Base-by-base conservation (phyloP, 2,113 vertebrate genomes). In the Mesoclemmys tuberculata region DNA sequence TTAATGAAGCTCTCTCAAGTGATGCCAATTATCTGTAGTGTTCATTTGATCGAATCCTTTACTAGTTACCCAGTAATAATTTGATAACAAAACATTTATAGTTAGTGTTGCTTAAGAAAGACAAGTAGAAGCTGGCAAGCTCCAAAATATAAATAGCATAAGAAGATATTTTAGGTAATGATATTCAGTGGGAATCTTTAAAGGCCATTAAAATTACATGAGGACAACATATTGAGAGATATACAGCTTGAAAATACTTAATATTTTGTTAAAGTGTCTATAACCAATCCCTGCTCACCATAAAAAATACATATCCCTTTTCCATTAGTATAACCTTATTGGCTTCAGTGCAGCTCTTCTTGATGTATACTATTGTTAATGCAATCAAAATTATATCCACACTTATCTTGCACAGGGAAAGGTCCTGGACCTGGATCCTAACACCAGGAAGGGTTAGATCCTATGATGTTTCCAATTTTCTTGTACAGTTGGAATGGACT, bases 371-470 rank as follows among this genome's bases (percentile, higher is more conserved):
- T 26, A 75, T 38, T 46, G 2, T 5, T 71, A 93, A 52, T 8
- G 22, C 2, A 2, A 52, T 89, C 56, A 91, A 51, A 82, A 82
- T 75, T 61, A 89, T 9, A 24, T 3, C 24, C 38, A 5, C 68
- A 56, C 29, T 89, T 71, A 90, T 38, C 41, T 85, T 88, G 84
- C 74, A 85, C 2, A 19, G 6, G 12, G 2, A 93, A 87, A 58
- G 0, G 1, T 78, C 77, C 61, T 52, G 10, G 7, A 82, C 64
- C 0, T 2, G 81, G 71, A 24, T 77, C 5, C 5, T 41, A 41
- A 26, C 19, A 27, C 6, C 18, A 93, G 2, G 8, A 49, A 19
- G 93, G 49, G 48, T 44, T 41, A 21, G 80, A 1, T 12, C 3
- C 75, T 55, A 56, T 74, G 6, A 26, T 78, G 68, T 78, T 82